Evolutionary conservation across 2,888 invertebrate species (phyloP).

Genomic region (Parapristionchus giblindavisi): DNA sequence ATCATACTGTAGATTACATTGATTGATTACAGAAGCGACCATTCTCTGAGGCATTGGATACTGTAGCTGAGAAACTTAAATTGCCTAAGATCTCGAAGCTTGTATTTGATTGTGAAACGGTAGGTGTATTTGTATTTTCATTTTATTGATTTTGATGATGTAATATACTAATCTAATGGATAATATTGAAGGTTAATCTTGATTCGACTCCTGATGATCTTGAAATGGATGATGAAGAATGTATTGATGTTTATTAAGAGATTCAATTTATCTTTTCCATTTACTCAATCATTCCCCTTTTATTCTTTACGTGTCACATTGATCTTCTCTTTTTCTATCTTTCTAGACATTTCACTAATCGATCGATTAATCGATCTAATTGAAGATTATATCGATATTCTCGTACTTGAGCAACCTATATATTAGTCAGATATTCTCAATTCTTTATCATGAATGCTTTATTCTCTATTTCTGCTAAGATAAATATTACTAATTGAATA

Average conservation of each 20-base stretch:
- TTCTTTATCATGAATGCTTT: no score
- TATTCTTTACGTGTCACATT: neutral
- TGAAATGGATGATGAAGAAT: constrained; percentile 31
- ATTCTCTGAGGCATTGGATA: neutral
- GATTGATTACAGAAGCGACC: constrained; percentile 7
- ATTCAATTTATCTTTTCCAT: neutral
- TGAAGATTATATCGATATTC: no score
- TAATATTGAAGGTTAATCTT: constrained; percentile 21
- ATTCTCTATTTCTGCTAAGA: no score
- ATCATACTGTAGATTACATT: neutral
- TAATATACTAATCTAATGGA: no score
- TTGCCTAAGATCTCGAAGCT: neutral
- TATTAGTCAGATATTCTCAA: no score
- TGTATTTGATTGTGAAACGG: constrained; percentile 28
- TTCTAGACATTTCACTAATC: no score
- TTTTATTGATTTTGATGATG: neutral
- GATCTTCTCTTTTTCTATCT: no score
- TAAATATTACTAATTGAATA: no score
- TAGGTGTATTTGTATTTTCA: neutral
- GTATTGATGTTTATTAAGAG: constrained; percentile 27
- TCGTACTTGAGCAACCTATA: no score
- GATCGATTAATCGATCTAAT: no score
- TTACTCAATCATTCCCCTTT: neutral
- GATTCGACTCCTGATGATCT: neutral
- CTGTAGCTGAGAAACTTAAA: constrained; percentile 5